Percentiles rank a stretch among this genome's conserved stretches.
These are phyloP conservation scores for Pollimyrus isidori DNA, from an alignment of 2,113 vertebrate genomes.

Conservation along the genomic window DNA sequence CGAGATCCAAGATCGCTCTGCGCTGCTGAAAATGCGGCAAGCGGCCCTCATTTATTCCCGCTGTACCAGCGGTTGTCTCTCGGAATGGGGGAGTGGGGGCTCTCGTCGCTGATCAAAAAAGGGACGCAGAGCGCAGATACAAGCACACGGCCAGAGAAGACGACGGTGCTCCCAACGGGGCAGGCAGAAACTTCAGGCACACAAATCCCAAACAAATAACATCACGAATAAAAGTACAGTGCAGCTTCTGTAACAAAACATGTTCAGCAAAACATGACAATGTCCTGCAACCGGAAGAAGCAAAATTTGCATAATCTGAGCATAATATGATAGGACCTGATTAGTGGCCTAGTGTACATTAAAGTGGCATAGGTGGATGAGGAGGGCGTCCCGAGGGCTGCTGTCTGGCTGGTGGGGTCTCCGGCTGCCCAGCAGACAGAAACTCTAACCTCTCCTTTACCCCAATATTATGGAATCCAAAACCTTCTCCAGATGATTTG, in stretches of 20 bases:
- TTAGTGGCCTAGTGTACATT: not conserved
- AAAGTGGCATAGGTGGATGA: not conserved
- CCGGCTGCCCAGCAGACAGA: not conserved
- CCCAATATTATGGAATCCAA: not conserved
- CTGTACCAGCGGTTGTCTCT: not conserved
- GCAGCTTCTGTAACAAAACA: not conserved
- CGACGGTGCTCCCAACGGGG: not conserved
- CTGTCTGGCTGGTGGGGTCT: not conserved
- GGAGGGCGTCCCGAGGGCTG: not conserved
- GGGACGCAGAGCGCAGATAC: not conserved
- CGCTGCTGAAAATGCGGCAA: conserved; percentile 11
- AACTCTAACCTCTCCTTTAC: not conserved
- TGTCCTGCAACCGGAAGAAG: not conserved
- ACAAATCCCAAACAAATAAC: not conserved
- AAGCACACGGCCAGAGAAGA: not conserved
- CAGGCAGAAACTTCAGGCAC: not conserved
- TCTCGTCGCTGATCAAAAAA: not conserved
- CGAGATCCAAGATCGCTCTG: not conserved
- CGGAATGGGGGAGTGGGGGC: not conserved
- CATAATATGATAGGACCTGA: not conserved
- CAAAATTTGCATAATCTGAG: not conserved
- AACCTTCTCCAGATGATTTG: not conserved
- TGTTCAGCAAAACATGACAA: not conserved
- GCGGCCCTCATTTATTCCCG: not conserved
- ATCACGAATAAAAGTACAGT: not conserved